Conservation (phyloP, 2,797 vertebrate genomes). For the Gymnothorax reevesii region DNA sequence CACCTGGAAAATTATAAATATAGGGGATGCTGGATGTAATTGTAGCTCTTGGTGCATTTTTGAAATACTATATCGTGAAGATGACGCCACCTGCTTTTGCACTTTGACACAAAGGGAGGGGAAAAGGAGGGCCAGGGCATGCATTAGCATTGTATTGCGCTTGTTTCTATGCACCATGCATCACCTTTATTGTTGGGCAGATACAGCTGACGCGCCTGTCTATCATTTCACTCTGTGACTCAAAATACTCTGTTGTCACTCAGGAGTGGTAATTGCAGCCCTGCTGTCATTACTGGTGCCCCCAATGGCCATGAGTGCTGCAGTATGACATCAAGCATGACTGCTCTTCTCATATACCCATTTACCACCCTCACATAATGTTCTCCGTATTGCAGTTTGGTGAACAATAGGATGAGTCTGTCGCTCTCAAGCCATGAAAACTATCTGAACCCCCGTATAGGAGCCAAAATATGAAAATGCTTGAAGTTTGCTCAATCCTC, state of each 20-base stretch:
- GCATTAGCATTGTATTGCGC: not conserved
- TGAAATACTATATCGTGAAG: not conserved
- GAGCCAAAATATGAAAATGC: too few relatives aligned
- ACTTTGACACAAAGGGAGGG: not conserved
- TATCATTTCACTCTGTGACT: not conserved
- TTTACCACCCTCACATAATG: not conserved
- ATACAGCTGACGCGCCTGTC: constrained; percentile 9
- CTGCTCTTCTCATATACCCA: not conserved
- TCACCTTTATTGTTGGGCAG: not conserved
- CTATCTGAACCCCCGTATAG: not conserved
- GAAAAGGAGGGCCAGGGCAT: not conserved
- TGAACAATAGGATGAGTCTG: too few relatives aligned
- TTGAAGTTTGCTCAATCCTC: too few relatives aligned
- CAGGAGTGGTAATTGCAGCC: not conserved
- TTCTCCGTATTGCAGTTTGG: not conserved
- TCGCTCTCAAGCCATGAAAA: not conserved
- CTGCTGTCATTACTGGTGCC: not conserved
- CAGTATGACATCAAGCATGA: not conserved
- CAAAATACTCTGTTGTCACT: not conserved
- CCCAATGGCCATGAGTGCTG: not conserved
- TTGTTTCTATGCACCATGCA: not conserved
- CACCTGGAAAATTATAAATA: not conserved
- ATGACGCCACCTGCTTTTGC: not conserved
- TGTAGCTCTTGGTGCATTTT: not conserved
- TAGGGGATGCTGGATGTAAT: not conserved